phyloP scores from a whole-genome alignment of 1,140 invertebrate genomes.

The Drosophila erecta region DNA sequence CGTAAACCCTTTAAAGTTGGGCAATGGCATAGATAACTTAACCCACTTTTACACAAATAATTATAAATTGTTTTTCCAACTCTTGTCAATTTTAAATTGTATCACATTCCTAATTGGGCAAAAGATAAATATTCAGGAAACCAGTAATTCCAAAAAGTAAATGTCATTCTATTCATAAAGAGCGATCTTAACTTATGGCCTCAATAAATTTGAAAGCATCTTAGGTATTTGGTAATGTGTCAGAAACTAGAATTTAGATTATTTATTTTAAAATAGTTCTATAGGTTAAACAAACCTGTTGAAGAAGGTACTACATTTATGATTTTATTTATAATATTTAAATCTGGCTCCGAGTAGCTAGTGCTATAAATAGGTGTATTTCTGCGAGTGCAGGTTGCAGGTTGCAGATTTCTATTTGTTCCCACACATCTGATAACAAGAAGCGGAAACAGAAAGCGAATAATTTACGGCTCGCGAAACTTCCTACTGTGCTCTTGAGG shows the following conservation, averaged over 20 bases:
- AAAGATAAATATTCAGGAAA: not conserved
- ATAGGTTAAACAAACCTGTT: too few relatives aligned
- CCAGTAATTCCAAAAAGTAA: conserved; percentile 18
- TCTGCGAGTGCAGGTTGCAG: conserved; percentile 5
- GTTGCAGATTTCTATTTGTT: conserved; percentile 18
- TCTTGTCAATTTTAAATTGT: not conserved
- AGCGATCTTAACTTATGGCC: not conserved
- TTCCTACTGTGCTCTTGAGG: conserved; percentile 51
- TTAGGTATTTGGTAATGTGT: not conserved
- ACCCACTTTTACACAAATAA: not conserved
- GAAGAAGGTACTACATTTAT: too few relatives aligned
- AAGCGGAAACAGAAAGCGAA: conserved; percentile 63
- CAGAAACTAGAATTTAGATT: not conserved
- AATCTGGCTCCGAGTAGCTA: too few relatives aligned
- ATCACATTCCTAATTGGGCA: too few relatives aligned
- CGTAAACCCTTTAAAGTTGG: conserved; percentile 4
- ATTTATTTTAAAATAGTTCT: not conserved
- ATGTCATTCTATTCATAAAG: not conserved
- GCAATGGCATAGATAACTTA: conserved; percentile 6
- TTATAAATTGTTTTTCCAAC: not conserved
- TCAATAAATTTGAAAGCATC: not conserved
- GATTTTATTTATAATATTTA: too few relatives aligned
- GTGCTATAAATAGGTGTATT: not conserved
- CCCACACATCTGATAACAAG: conserved; percentile 37
- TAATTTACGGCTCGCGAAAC: conserved; percentile 62